Base-by-base conservation (phyloP, 2,113 vertebrate genomes). In the Pogonocichla stellata region DNA sequence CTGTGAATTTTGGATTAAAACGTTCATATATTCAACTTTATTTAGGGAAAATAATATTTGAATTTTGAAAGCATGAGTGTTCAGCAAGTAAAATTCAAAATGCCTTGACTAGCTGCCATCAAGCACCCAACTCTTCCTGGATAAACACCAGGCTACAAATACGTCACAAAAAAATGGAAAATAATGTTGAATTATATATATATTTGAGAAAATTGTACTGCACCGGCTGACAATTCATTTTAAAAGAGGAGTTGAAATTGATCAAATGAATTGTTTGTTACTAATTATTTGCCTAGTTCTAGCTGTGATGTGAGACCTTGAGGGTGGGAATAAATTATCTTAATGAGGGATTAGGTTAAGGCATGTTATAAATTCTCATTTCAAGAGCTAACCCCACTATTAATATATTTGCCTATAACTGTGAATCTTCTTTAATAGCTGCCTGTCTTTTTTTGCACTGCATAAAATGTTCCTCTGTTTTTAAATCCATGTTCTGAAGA, bases 341-440 rank as follows among this genome's bases (percentile, higher is more conserved):
- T 96, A 96, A 96, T 96, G 96, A 96, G 96, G 96, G 91, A 96
- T 96, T 96, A 96, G 90, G 92, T 96, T 95, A 91, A 94, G 72
- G 57, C 86, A 92, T 82, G 90, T 80, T 87, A 87, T 94, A 94
- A 94, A 94, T 96, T 94, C 83, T 91, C 78, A 93, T 95, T 96
- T 94, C 96, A 93, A 92, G 90, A 95, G 77, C 88, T 92, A 94
- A 88, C 93, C 70, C 73, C 67, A n/a, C 78, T 82, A 91, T 86
- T 96, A 95, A 94, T 94, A 91, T 79, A 88, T 94, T 92, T 93
- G 88, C 43, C 88, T 87, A 80, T 93, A 85, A 97, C 83, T 85
- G 90, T 95, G 92, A 93, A 96, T 96, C 92, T 96, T 94, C 86
- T 95, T 85, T 96, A 93, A 93, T 95, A 94, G 93, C 86, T 82